These are phyloP conservation scores for Caenorhabditis tropicalis DNA, from an alignment of 1,140 invertebrate species.

Conservation along the genomic window DNA sequence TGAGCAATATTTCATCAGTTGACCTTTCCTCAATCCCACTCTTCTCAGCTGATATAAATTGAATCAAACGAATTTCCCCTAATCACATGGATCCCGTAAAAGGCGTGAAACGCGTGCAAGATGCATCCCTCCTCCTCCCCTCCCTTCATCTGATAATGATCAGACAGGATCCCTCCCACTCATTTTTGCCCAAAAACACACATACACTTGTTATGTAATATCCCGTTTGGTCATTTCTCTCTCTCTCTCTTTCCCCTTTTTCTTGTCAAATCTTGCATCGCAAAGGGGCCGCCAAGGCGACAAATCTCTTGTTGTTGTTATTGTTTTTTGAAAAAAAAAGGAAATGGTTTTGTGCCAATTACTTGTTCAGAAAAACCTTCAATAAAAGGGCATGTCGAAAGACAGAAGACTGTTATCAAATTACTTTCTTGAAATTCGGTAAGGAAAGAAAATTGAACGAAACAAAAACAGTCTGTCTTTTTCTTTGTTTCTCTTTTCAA, in stretches of 20 bases:
- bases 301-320: too few species aligned
- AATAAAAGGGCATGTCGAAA: too few species aligned
- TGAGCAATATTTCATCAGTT: too few species aligned
- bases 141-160: slow-evolving; percentile 5
- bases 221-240: too few species aligned
- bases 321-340: background rate
- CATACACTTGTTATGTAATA: background rate
- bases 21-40: too few species aligned
- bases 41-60: background rate
- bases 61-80: background rate
- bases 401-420: slow-evolving; percentile 5
- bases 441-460: background rate
- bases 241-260: background rate
- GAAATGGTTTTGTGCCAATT: background rate
- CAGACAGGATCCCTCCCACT: background rate
- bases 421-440: background rate
- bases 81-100: background rate
- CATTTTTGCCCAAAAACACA: background rate
- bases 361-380: background rate
- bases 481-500: background rate
- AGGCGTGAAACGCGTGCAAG: slow-evolving; percentile 24
- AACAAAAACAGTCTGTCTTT: slow-evolving; percentile 17
- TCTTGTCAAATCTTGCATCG: too few species aligned
- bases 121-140: background rate
- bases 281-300: too few species aligned